Percentiles rank a stretch among this genome's conserved stretches.
phyloP scores from a whole-genome alignment of 2,113 vertebrate species.

The Cairina moschata region DNA sequence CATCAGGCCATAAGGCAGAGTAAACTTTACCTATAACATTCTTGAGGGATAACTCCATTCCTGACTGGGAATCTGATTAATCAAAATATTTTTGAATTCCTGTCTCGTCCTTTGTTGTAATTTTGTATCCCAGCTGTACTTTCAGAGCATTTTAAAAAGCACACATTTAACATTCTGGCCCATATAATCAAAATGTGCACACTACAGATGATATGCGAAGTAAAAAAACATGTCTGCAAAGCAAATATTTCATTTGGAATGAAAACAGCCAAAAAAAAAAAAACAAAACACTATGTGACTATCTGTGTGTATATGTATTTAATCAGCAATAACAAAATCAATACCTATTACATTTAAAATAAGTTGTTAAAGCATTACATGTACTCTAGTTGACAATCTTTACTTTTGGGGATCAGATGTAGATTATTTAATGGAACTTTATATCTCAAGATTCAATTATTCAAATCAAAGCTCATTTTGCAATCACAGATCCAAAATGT shows the following conservation, averaged over 20 bases:
- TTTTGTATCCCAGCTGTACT: background rate
- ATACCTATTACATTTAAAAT: background rate
- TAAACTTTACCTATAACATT: conserved; percentile 41
- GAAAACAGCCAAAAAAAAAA: background rate
- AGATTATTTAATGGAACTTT: background rate
- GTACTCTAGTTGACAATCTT: background rate
- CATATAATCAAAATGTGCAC: background rate
- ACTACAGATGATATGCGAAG: background rate
- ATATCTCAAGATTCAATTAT: background rate
- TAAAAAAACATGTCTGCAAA: background rate
- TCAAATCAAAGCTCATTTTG: background rate
- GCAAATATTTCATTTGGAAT: background rate
- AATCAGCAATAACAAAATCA: background rate
- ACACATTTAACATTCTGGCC: background rate
- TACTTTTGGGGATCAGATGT: background rate
- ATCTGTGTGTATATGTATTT: background rate
- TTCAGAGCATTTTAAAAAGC: background rate
- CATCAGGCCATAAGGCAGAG: conserved; percentile 34
- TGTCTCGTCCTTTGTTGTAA: background rate
- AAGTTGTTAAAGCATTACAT: accelerated
- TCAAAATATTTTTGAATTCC: background rate
- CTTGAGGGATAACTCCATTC: background rate
- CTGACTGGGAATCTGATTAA: background rate
- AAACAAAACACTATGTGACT: background rate
- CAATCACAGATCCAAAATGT: background rate